phyloP scores from a whole-genome alignment of 1,140 invertebrate species.

The Galendromus occidentalis region DNA sequence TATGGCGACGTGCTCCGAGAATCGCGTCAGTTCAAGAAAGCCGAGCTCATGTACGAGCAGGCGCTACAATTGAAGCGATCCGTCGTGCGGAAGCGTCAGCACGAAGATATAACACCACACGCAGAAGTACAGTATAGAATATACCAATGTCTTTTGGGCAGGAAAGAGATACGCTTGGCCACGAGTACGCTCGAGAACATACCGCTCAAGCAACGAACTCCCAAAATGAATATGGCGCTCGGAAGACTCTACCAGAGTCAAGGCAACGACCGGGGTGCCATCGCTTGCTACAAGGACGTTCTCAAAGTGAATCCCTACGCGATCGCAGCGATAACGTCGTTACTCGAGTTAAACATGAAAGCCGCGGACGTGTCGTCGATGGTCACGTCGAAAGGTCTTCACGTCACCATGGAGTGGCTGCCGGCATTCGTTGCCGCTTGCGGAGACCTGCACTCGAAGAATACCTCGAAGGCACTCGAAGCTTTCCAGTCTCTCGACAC shows the following conservation, averaged over 20 bases:
- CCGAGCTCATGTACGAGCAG: conserved; percentile 2
- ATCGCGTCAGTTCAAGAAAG: not conserved
- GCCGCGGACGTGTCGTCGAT: conserved; percentile 38
- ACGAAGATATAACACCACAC: not conserved
- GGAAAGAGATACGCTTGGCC: not conserved
- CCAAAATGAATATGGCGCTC: conserved; percentile 47
- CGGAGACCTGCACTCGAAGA: not conserved
- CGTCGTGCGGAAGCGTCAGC: not conserved
- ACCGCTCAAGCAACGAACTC: conserved; percentile 42
- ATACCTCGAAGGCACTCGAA: not conserved
- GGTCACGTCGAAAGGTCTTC: not conserved
- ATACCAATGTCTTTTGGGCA: not conserved
- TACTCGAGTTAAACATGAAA: conserved; percentile 45
- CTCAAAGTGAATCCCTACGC: conserved; percentile 50
- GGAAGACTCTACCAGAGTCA: conserved; percentile 46
- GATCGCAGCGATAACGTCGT: conserved; percentile 42
- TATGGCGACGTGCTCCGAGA: not conserved
- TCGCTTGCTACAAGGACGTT: conserved; percentile 51
- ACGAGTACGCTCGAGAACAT: conserved; percentile 37
- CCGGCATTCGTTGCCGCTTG: not conserved
- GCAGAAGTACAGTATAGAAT: not conserved
- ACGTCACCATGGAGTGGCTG: conserved; percentile 5
- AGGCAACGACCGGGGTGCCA: conserved; percentile 48
- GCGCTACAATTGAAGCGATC: not conserved
- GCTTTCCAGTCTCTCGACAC: not conserved